phyloP scores from a whole-genome alignment of 2,888 invertebrate species.

The Galerucella pusilla region DNA sequence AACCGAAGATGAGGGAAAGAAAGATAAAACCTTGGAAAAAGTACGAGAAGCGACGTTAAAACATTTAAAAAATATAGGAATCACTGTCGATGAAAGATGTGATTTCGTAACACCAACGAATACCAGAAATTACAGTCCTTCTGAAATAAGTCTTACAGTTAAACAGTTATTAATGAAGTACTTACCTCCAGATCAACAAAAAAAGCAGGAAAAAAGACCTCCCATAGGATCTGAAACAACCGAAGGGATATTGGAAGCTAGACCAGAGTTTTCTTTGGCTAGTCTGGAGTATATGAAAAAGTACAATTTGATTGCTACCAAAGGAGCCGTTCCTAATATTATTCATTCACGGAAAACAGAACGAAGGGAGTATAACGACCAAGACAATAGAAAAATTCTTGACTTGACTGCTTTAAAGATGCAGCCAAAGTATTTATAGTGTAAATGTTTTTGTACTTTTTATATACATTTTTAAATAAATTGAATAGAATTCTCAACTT shows the following conservation, averaged over 20 bases:
- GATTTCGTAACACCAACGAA: slow-evolving; percentile 38
- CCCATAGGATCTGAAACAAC: slow-evolving; percentile 37
- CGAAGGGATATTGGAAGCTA: slow-evolving; percentile 50
- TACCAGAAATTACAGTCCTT: slow-evolving; percentile 51
- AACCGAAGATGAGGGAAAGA: slow-evolving; percentile 32
- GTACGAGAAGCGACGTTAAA: slow-evolving; percentile 62
- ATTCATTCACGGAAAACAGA: neutral
- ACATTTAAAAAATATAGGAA: slow-evolving; percentile 61
- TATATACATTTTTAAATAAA: neutral
- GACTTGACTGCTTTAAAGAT: slow-evolving; percentile 77
- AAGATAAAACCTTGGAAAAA: slow-evolving; percentile 56
- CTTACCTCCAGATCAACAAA: slow-evolving; percentile 66
- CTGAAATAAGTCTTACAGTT: slow-evolving; percentile 69
- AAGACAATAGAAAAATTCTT: slow-evolving; percentile 68
- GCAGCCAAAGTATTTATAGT: slow-evolving; percentile 74
- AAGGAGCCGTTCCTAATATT: slow-evolving; percentile 27
- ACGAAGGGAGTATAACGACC: neutral
- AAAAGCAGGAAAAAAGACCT: slow-evolving; percentile 29
- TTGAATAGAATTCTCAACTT: neutral
- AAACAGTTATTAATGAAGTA: slow-evolving; percentile 70
- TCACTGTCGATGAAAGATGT: slow-evolving; percentile 52
- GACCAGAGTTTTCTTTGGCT: slow-evolving; percentile 76
- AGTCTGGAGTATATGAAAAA: slow-evolving; percentile 78
- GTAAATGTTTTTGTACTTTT: neutral
- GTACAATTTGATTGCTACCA: slow-evolving; percentile 67